Conservation (phyloP, 2,113 vertebrate genomes). For the Nicator chloris region DNA sequence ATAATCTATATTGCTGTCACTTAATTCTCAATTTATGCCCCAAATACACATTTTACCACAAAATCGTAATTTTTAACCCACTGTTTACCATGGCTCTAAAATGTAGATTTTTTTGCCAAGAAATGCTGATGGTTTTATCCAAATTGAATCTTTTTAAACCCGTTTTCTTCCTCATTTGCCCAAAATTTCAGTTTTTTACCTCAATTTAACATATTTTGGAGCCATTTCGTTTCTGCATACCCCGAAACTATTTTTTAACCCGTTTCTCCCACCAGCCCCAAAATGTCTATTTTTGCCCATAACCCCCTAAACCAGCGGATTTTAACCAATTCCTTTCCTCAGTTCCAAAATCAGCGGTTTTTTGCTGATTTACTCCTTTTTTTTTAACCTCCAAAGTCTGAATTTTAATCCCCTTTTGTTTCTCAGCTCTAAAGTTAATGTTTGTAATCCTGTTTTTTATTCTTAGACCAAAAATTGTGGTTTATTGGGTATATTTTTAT, state of each 20-base stretch:
- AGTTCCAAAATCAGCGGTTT: accelerated
- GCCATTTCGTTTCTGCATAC: accelerated
- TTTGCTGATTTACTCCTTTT: accelerated
- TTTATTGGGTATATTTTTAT: accelerated
- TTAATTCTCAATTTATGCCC: accelerated
- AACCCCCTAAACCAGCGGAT: accelerated
- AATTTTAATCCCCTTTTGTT: accelerated
- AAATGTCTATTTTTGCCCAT: background rate
- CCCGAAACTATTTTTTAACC: accelerated
- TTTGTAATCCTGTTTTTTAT: accelerated
- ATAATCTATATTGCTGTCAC: accelerated
- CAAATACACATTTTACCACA: accelerated
- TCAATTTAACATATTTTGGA: accelerated
- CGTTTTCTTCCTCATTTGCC: accelerated
- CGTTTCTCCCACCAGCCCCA: background rate
- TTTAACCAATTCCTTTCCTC: background rate
- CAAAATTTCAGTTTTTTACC: accelerated
- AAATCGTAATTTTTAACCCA: accelerated
- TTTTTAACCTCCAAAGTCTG: too few species aligned
- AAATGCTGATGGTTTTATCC: accelerated
- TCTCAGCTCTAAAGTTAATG: accelerated
- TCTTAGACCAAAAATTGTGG: accelerated
- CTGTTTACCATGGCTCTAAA: accelerated
- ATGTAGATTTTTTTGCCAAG: accelerated
- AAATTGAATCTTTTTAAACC: accelerated